Conservation (phyloP, 2,797 vertebrate genomes). For the Hyperoplus immaculatus region DNA sequence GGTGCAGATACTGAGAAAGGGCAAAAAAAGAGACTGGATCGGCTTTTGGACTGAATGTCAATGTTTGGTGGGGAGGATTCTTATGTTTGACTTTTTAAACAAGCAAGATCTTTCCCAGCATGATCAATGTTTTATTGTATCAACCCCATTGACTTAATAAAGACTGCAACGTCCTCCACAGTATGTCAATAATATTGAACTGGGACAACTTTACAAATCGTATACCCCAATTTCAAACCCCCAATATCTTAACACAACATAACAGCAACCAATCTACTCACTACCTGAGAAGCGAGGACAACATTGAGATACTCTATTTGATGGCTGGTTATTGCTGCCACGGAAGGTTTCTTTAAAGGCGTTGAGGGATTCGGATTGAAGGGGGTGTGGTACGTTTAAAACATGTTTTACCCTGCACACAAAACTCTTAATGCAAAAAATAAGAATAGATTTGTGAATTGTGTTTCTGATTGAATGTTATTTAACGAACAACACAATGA, state of each 20-base stretch:
- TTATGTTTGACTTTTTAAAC: neutral
- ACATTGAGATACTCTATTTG: neutral
- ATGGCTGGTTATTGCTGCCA: neutral
- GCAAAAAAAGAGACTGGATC: slow-evolving; percentile 3
- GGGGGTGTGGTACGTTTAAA: too few relatives aligned
- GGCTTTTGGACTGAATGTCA: neutral
- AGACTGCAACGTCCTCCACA: neutral
- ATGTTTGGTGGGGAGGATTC: neutral
- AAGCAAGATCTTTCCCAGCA: neutral
- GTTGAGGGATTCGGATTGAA: neutral
- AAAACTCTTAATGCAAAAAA: neutral
- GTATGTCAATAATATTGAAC: neutral
- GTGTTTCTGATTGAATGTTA: neutral
- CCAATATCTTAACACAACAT: neutral
- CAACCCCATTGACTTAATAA: too few relatives aligned
- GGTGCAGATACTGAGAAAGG: slow-evolving; percentile 41
- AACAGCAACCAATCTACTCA: neutral
- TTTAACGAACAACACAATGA: neutral
- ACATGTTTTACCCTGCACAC: neutral
- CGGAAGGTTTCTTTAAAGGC: neutral
- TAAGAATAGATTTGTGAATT: neutral
- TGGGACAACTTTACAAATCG: neutral
- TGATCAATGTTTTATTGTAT: neutral
- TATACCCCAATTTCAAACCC: neutral
- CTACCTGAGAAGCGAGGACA: neutral